Evolutionary conservation across 2,797 vertebrate genomes (phyloP), one percentile per base, ranked within the genome.

Genomic region (Aldrovandia affinis): DNA sequence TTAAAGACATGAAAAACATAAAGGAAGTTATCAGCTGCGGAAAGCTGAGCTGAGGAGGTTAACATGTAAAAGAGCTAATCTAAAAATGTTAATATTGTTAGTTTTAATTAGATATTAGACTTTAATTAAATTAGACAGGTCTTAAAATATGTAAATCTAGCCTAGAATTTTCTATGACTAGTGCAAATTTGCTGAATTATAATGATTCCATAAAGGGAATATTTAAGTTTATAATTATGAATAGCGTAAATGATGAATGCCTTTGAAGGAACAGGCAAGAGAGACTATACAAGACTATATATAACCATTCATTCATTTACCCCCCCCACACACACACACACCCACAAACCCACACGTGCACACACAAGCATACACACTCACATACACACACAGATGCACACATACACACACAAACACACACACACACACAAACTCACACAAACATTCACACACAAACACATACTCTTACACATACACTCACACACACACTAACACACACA

Each of bases 331-430:
- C 55, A 57, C 55, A 57, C 18, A 57, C 55, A 57, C 55, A 57
- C 55, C 9, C 55, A 15, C 55, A 57, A 7, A 57, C 55, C 9
- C 55, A 70, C 22, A 28, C 28, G 6, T 20, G 33, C 68, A 73
- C 68, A 73, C 25, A 73, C 68, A 73, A 5, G 30, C 68, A 73
- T n/a, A 73, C 68, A 68, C 68, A 39, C 80, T 61, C 80, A 81
- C 80, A 63, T 39, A 61, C 80, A 81, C 80, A 61, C 55, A 81
- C 80, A 81, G 54, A 81, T 25, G 42, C 52, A 59, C 80, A 81
- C 80, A 81, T 39, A 59, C 80, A 81, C 80, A 81, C 80, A 81
- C 61, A 54, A 63, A 54, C 47, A 82, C 47, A 83, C 81, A 82
- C 81, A 54, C 63, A 82, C 79, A 57, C 79, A 39, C 54, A 81